Conservation (phyloP, 2,888 invertebrate species). For the Pachymerium ferrugineum region DNA sequence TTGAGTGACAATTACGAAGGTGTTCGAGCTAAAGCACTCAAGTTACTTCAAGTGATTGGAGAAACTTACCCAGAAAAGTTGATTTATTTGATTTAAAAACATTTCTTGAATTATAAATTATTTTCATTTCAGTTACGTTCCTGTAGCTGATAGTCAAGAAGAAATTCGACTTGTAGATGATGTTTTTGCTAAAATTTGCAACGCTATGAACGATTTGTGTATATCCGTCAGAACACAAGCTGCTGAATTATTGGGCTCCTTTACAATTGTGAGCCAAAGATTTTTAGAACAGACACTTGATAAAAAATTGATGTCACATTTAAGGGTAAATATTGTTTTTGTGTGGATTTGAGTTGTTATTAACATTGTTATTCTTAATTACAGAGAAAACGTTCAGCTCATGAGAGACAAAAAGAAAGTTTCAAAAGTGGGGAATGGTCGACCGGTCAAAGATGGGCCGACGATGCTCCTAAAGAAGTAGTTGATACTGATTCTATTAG, state of each 20-base stretch:
- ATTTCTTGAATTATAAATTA: background rate
- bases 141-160: conserved; percentile 67
- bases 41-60: conserved; percentile 77
- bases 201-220: conserved; percentile 85
- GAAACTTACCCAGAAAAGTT: conserved; percentile 81
- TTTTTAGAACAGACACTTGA: conserved; percentile 94
- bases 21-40: conserved; percentile 77
- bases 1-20: conserved; percentile 90
- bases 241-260: conserved; percentile 75
- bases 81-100: background rate
- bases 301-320: conserved; percentile 94
- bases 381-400: conserved; percentile 72
- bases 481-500: conserved; percentile 68
- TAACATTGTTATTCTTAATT: conserved; percentile 40
- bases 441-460: conserved; percentile 80
- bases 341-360: no score
- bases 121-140: conserved; percentile 56
- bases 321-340: conserved; percentile 75
- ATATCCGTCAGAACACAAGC: conserved; percentile 80
- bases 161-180: conserved; percentile 87
- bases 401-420: conserved; percentile 76
- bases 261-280: conserved; percentile 77
- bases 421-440: conserved; percentile 85
- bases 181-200: conserved; percentile 91
- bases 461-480: conserved; percentile 71